Conservation (phyloP, 2,888 invertebrate species). For the Hypomecis atomaria region DNA sequence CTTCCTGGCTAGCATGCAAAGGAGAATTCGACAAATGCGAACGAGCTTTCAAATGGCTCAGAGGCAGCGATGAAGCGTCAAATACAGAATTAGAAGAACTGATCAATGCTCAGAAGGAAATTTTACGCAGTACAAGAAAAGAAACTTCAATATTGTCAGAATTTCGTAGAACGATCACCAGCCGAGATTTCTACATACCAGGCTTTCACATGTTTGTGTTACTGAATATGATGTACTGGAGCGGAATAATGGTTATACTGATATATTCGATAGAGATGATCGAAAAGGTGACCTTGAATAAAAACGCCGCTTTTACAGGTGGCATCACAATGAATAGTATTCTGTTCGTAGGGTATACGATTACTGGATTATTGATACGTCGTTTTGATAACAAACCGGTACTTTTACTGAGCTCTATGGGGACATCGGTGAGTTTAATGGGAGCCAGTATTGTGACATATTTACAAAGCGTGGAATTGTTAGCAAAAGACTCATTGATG, state of each 20-base stretch:
- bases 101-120: conserved; percentile 22
- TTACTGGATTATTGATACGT: conserved; percentile 26
- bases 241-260: conserved; percentile 33
- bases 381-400: conserved; percentile 34
- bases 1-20: conserved; percentile 43
- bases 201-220: conserved; percentile 33
- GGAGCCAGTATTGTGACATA: conserved; percentile 20
- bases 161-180: conserved; percentile 11
- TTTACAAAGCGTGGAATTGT: conserved; percentile 26
- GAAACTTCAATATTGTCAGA: neutral
- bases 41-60: conserved; percentile 29
- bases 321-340: conserved; percentile 28
- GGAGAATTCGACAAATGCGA: conserved; percentile 38
- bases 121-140: neutral
- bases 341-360: conserved; percentile 23
- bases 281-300: conserved; percentile 24
- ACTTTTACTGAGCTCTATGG: conserved; percentile 24
- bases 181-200: conserved; percentile 35
- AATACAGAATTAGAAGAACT: conserved; percentile 35
- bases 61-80: conserved; percentile 34
- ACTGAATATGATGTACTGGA: conserved; percentile 35
- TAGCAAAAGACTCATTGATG: conserved; percentile 31
- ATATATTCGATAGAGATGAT: conserved; percentile 36
- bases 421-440: conserved; percentile 24
- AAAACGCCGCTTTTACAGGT: conserved; percentile 28